phyloP scores from a whole-genome alignment of 2,888 invertebrate species.

The Onthophagus sagittarius region DNA sequence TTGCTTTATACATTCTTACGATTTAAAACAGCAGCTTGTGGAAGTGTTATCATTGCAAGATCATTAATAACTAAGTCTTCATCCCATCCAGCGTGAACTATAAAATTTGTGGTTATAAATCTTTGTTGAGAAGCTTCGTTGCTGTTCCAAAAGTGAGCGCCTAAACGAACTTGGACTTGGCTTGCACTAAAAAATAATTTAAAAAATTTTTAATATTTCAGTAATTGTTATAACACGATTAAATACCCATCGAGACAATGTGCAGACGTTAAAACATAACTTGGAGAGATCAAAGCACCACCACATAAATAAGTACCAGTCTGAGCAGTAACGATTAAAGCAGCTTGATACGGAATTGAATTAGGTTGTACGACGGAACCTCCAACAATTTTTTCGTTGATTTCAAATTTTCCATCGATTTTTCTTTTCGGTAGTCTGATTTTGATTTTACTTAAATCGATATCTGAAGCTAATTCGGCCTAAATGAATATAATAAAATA shows the following conservation, averaged over 20 bases:
- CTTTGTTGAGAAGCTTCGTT: constrained; percentile 36
- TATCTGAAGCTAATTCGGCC: background rate
- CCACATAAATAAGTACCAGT: constrained; percentile 52
- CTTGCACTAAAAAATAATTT: constrained; percentile 43
- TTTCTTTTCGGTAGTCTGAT: background rate
- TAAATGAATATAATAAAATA: background rate
- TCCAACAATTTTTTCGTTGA: constrained; percentile 26
- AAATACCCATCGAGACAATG: constrained; percentile 44
- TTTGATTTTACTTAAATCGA: background rate
- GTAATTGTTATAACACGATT: background rate
- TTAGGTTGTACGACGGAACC: constrained; percentile 30
- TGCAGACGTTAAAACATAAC: constrained; percentile 54
- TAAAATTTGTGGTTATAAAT: constrained; percentile 23
- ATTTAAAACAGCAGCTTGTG: constrained; percentile 1
- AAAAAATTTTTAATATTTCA: background rate
- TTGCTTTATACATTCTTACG: constrained; percentile 1
- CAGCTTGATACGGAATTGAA: constrained; percentile 29
- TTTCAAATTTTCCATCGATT: background rate
- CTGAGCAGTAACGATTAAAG: constrained; percentile 20
- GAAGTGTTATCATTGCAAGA: constrained; percentile 37
- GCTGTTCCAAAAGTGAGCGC: constrained; percentile 34
- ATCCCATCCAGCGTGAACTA: constrained; percentile 26
- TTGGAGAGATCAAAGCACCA: constrained; percentile 48
- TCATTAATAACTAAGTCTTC: constrained; percentile 42
- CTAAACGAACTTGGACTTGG: constrained; percentile 29